A percentile compares a stretch with the other conserved stretches of the same genome.
Evolutionary conservation across 2,797 vertebrate species (phyloP).

Genomic region (Gadopsis bispinosus): DNA sequence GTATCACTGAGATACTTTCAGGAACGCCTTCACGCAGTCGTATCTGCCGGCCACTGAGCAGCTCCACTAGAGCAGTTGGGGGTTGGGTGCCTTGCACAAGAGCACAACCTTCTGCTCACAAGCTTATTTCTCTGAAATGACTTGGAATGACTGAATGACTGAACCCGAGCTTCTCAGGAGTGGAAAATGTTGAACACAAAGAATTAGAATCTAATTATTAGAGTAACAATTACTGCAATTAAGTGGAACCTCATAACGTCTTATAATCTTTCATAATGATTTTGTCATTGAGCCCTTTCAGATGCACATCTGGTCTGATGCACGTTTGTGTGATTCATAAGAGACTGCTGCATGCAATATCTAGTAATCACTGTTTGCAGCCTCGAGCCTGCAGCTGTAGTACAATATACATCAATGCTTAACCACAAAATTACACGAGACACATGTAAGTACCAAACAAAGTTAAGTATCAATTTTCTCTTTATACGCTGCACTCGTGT

Average conservation of each 20-base stretch:
- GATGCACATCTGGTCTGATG: not conserved
- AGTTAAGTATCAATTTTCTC: not conserved
- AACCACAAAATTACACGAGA: not conserved
- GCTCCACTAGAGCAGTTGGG: constrained; percentile 3
- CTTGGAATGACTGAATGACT: too few species aligned
- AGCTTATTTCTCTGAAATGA: not conserved
- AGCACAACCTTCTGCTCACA: not conserved
- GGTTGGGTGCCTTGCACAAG: constrained; percentile 25
- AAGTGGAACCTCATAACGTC: not conserved
- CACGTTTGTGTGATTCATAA: constrained; percentile 2
- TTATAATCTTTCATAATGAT: constrained; percentile 2
- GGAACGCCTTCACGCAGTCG: not conserved
- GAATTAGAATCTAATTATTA: constrained; percentile 28
- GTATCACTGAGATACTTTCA: not conserved
- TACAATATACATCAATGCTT: not conserved
- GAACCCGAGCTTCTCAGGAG: not conserved
- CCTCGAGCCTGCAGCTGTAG: constrained; percentile 11
- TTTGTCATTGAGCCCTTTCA: not conserved
- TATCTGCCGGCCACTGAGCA: constrained; percentile 7
- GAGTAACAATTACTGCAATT: not conserved
- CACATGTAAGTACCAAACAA: not conserved
- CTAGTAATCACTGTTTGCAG: not conserved
- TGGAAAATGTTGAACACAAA: constrained; percentile 1
- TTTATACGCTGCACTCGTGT: not conserved
- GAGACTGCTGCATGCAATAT: constrained; percentile 1